Evolutionary conservation across 1,140 invertebrate species (phyloP), one percentile per base, ranked within the genome.

Genomic region (Drosophila kikkawai): DNA sequence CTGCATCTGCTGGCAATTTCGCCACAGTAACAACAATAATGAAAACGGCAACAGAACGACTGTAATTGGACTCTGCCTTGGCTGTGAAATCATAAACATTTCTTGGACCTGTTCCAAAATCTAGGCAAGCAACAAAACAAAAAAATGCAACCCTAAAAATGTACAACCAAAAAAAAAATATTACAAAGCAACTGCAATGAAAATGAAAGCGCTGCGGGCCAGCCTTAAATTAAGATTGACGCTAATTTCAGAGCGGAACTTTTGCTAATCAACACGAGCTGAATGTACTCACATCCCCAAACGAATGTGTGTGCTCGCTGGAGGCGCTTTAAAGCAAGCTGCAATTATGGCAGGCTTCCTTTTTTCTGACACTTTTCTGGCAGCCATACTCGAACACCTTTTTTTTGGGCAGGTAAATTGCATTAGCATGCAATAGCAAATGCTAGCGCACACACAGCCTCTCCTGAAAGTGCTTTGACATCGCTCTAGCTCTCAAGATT

Each of bases 11-110:
- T 53, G n/a, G 59, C 45, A 64, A 65, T 50, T 59, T 53, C 8
- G 57, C 48, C 57, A 56, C 59, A 73, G 36, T 29, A 65, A 56
- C 34, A 32, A 37, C 19, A 51, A 58, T 32, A 70, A 47, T 63
- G 34, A 59, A 71, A 77, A 73, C 45, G 39, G 51, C 44, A n/a
- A 71, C 34, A 51, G 42, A 65, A 39, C 34, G 63, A 60, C 42
- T 57, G 69, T 79, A 79, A 79, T 79, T 79, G 77, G 67, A 71
- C 66, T 26, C 56, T 60, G 55, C 53, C 34, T 65, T 66, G 56
- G 56, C 68, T 73, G 75, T 15, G 45, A 61, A 79, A 81, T 71
- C 73, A 76, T 75, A 76, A 80, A 76, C 66, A 80, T 66, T 80
- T 63, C 50, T 81, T 80, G 78, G 79, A 59, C 22, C 42, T 48